These are phyloP conservation scores for Drosophila multiciliata DNA, from an alignment of 2,888 invertebrate genomes.

Conservation along the genomic window DNA sequence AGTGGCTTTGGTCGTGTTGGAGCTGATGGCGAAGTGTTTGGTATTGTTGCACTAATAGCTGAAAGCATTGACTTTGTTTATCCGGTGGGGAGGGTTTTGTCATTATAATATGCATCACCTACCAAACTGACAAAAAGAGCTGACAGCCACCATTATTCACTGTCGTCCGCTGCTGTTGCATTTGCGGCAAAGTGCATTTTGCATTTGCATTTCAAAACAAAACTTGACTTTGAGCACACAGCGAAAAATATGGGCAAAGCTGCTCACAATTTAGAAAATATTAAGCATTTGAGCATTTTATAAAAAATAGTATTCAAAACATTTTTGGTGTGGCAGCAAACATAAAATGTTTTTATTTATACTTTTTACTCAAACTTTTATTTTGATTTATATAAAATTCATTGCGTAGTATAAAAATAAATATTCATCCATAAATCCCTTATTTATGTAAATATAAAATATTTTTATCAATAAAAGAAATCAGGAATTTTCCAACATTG, in stretches of 20 bases:
- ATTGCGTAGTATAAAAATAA: not conserved
- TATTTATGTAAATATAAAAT: not conserved
- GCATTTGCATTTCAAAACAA: constrained; percentile 63
- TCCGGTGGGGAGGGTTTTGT: constrained; percentile 24
- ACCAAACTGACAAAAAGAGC: constrained; percentile 20
- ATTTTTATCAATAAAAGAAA: not conserved
- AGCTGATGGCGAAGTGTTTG: constrained; percentile 56
- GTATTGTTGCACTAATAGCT: constrained; percentile 73
- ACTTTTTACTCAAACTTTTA: not conserved
- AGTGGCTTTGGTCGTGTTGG: constrained; percentile 29
- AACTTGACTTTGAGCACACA: constrained; percentile 1
- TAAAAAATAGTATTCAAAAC: not conserved
- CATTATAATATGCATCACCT: constrained; percentile 47
- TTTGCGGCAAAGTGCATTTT: constrained; percentile 21
- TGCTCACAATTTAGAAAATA: not conserved
- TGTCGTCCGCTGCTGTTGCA: constrained; percentile 6
- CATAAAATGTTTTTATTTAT: not conserved
- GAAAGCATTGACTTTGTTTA: constrained; percentile 66
- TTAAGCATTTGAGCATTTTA: not conserved
- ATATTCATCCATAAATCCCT: too few relatives aligned
- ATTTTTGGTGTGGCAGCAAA: not conserved
- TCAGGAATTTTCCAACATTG: not conserved
- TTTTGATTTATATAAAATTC: not conserved
- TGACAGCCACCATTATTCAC: constrained; percentile 12
- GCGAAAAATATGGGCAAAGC: not conserved